Conservation (phyloP, 2,888 invertebrate species). For the Spilarctia lutea region DNA sequence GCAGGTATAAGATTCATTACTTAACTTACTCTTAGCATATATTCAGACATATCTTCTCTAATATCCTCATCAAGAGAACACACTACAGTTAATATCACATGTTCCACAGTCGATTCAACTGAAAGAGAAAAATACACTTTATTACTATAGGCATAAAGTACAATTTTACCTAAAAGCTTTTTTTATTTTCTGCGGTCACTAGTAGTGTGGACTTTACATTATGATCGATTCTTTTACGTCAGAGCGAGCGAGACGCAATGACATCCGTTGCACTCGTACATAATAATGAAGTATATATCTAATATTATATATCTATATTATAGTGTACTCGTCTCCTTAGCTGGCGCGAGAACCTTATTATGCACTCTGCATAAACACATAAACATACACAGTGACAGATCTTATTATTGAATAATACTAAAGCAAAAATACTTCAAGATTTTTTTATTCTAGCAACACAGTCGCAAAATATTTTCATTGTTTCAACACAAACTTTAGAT, state of each 20-base stretch:
- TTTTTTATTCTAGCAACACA: background rate
- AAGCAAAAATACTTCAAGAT: background rate
- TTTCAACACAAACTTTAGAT: background rate
- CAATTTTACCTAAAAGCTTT: background rate
- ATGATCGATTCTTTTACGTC: no score
- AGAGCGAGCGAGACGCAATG: background rate
- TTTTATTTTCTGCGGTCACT: background rate
- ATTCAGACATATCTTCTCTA: constrained; percentile 88
- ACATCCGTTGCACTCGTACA: background rate
- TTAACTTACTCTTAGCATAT: constrained; percentile 86
- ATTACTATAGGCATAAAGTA: background rate
- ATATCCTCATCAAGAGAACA: constrained; percentile 92
- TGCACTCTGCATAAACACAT: background rate
- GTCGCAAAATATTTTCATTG: background rate
- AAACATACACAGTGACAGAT: background rate
- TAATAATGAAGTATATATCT: background rate
- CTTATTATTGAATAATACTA: background rate
- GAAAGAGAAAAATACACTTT: constrained; percentile 63
- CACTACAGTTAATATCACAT: constrained; percentile 94
- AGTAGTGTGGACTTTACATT: background rate
- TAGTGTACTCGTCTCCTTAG: background rate
- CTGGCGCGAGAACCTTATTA: no score
- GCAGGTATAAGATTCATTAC: background rate
- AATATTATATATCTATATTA: background rate
- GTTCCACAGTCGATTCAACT: constrained; percentile 95